Evolutionary conservation across 2,113 vertebrate genomes (phyloP).

Genomic region (Chionomys nivalis): DNA sequence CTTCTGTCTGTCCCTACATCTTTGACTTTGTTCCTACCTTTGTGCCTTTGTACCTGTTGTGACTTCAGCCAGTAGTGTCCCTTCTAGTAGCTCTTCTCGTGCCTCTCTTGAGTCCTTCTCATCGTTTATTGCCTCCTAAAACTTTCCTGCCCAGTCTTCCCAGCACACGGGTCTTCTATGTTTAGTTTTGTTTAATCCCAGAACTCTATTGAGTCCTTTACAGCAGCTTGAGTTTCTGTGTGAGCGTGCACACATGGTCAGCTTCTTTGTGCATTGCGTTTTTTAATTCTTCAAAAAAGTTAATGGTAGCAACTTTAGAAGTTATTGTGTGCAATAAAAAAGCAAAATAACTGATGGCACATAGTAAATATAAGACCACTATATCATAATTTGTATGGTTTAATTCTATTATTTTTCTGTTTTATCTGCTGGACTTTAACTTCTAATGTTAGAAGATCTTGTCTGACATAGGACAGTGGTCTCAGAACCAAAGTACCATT

Average conservation of each 20-base stretch:
- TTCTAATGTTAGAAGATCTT: background rate
- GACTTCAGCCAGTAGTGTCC: background rate
- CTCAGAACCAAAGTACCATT: background rate
- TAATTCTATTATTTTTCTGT: slow-evolving; percentile 17
- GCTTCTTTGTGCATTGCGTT: background rate
- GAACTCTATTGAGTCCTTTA: background rate
- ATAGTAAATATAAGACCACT: background rate
- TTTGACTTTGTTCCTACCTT: background rate
- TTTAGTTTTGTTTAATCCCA: background rate
- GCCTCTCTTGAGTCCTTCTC: background rate
- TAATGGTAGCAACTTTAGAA: background rate
- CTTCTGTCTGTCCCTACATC: background rate
- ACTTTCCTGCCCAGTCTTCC: background rate
- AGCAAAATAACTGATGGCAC: background rate
- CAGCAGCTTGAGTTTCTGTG: background rate
- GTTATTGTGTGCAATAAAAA: background rate
- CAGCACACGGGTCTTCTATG: background rate
- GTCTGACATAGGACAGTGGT: background rate
- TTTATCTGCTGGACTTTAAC: background rate
- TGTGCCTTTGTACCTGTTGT: background rate
- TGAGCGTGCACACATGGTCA: background rate
- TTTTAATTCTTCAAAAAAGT: slow-evolving; percentile 31
- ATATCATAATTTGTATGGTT: background rate
- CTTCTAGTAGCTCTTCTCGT: background rate
- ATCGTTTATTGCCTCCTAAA: background rate